A percentile compares a stretch with the other conserved stretches of the same genome.
These are phyloP conservation scores for Plebejus anna DNA, from an alignment of 2,888 invertebrate species.

Conservation along the genomic window DNA sequence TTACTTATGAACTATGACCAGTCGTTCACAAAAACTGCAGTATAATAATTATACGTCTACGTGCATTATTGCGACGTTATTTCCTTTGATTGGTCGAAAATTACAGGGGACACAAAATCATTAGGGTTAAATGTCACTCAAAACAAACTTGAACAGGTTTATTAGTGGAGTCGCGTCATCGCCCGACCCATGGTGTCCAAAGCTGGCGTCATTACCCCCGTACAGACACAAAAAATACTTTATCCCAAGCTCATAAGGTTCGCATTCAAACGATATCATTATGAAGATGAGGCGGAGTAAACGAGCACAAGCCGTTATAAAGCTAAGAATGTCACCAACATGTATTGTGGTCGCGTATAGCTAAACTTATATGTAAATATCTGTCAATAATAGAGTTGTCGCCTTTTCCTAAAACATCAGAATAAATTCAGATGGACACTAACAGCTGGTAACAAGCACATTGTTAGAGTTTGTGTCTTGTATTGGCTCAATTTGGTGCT, in stretches of 20 bases:
- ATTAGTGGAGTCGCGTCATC: constrained; percentile 61
- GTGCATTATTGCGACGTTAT: not conserved
- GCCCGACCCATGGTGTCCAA: constrained; percentile 58
- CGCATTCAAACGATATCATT: constrained; percentile 37
- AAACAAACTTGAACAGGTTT: constrained; percentile 48
- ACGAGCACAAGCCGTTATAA: constrained; percentile 66
- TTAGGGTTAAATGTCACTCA: constrained; percentile 36
- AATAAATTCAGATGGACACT: not conserved
- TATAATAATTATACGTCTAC: not conserved
- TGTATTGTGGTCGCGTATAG: constrained; percentile 50
- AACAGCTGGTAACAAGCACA: not conserved
- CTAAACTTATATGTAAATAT: constrained; percentile 17
- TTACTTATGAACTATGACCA: not conserved
- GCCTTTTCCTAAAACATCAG: not conserved
- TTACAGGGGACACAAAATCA: constrained; percentile 22
- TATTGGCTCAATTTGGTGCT: constrained; percentile 22
- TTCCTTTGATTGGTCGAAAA: constrained; percentile 19
- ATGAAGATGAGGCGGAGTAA: constrained; percentile 46
- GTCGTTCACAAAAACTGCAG: not conserved
- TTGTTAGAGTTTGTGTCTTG: not conserved
- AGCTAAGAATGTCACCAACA: constrained; percentile 63
- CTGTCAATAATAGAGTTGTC: not conserved
- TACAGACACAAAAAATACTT: constrained; percentile 43
- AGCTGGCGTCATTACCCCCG: constrained; percentile 46
- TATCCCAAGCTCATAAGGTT: constrained; percentile 40